These are phyloP conservation scores for Chromobotia macracanthus DNA, from an alignment of 2,797 vertebrate genomes.

Conservation along the genomic window DNA sequence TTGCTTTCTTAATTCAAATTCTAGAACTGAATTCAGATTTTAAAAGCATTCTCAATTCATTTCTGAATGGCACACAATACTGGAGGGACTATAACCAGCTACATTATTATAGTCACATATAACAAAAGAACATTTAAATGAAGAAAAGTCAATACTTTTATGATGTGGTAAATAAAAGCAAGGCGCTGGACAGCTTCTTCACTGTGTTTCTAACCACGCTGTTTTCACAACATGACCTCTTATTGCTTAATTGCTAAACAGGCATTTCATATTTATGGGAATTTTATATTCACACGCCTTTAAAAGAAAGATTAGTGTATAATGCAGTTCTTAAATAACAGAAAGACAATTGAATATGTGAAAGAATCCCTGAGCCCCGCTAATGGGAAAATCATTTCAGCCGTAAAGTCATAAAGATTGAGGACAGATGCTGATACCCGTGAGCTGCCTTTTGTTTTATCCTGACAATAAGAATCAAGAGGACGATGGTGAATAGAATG, in stretches of 20 bases:
- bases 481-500: slow-evolving; percentile 64
- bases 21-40: too few relatives aligned
- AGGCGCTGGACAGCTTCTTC: too few relatives aligned
- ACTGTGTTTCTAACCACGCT: background rate
- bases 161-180: too few relatives aligned
- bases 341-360: background rate
- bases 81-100: too few relatives aligned
- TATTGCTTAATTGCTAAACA: background rate
- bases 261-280: background rate
- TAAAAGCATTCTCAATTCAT: too few relatives aligned
- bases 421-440: slow-evolving; percentile 30
- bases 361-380: background rate
- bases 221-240: background rate
- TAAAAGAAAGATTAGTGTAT: background rate
- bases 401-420: slow-evolving; percentile 30
- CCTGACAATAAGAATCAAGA: slow-evolving; percentile 50
- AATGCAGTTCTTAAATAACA: background rate
- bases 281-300: slow-evolving; percentile 7
- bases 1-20: too few relatives aligned
- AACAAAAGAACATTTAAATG: background rate
- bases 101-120: too few relatives aligned
- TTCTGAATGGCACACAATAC: too few relatives aligned
- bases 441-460: slow-evolving; percentile 45
- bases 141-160: background rate
- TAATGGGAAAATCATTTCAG: slow-evolving; percentile 42